phyloP scores from a whole-genome alignment of 2,797 vertebrate species.

The Geotrypetes seraphini region DNA sequence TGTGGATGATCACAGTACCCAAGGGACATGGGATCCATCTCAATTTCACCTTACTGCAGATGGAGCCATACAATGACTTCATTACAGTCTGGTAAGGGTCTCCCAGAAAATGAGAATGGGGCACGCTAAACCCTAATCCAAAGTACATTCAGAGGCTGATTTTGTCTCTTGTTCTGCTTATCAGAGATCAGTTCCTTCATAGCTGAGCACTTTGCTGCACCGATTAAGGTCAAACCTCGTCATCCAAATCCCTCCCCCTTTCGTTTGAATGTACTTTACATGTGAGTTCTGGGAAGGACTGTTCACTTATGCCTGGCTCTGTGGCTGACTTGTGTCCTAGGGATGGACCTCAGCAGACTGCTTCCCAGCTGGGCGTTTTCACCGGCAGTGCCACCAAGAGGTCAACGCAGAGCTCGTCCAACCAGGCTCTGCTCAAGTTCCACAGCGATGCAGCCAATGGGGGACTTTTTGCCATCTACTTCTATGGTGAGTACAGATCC shows the following conservation, averaged over 20 bases:
- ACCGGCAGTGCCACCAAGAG: conserved; percentile 76
- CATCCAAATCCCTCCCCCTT: too few species aligned
- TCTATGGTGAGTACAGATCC: conserved; percentile 78
- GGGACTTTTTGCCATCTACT: conserved; percentile 78
- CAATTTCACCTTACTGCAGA: conserved; percentile 88
- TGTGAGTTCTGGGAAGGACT: too few species aligned
- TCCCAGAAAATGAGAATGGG: too few species aligned
- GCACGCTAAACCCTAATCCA: too few species aligned
- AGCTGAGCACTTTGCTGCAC: too few species aligned
- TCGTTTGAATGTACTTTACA: too few species aligned
- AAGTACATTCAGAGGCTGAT: too few species aligned
- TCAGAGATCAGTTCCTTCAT: too few species aligned
- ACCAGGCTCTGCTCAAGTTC: conserved; percentile 86
- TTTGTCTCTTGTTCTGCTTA: too few species aligned
- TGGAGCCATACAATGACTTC: conserved; percentile 86
- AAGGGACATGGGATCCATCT: conserved; percentile 79
- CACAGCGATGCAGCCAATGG: conserved; percentile 80
- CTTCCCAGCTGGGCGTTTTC: conserved; percentile 82
- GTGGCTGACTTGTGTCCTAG: conserved; percentile 29
- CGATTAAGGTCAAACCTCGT: too few species aligned
- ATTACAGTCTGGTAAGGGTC: conserved; percentile 84
- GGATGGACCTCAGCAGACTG: conserved; percentile 86
- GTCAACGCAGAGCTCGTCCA: conserved; percentile 81
- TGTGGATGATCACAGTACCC: conserved; percentile 82
- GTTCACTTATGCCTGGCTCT: background rate